Percentiles rank a stretch among this genome's conserved stretches.
Conservation (phyloP, 2,113 vertebrate species). For the Gnathonemus longibarbis region DNA sequence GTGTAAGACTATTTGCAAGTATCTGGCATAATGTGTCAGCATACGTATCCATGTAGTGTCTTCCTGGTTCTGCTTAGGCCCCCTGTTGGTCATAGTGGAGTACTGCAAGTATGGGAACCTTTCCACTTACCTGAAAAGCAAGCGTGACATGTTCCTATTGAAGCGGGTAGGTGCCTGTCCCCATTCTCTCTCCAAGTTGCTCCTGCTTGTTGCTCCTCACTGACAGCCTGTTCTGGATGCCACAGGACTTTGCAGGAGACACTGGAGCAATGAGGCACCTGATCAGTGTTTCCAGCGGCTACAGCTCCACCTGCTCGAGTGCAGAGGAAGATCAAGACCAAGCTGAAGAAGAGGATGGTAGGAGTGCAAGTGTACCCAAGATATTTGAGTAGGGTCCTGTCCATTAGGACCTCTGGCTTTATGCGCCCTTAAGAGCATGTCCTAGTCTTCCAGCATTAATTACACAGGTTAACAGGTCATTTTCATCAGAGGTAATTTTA, state of each 20-base stretch:
- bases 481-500: too few species aligned
- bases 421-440: neutral
- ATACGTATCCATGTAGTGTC: neutral
- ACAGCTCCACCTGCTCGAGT: constrained; percentile 60
- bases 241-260: constrained; percentile 23
- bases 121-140: constrained; percentile 85
- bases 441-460: neutral
- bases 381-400: constrained; percentile 27
- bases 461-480: too few species aligned
- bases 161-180: constrained; percentile 62
- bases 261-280: constrained; percentile 47
- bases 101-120: constrained; percentile 88
- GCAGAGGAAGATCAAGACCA: constrained; percentile 66
- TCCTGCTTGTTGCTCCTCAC: neutral
- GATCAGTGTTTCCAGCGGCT: constrained; percentile 55
- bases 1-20: neutral
- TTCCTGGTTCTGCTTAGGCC: constrained; percentile 56
- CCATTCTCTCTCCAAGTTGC: neutral
- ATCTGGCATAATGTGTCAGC: neutral
- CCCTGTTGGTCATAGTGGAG: constrained; percentile 92
- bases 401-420: neutral
- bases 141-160: constrained; percentile 74
- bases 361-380: constrained; percentile 39
- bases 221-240: neutral
- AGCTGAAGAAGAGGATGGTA: constrained; percentile 68